Evolutionary conservation across 2,888 invertebrate species (phyloP).

Genomic region (Eupithecia inturbata): DNA sequence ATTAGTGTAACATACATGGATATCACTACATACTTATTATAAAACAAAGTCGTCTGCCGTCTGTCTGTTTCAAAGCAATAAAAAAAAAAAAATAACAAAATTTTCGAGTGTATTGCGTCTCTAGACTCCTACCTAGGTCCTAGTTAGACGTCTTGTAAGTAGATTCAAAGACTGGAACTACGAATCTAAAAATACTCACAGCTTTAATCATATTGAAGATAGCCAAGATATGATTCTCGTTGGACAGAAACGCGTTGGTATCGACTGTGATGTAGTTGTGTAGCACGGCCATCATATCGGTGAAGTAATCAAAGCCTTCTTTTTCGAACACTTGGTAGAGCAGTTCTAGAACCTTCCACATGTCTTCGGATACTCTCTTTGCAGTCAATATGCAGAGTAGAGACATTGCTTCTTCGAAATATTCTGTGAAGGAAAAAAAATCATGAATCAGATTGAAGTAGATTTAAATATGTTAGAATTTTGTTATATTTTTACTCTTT

Average conservation of each 20-base stretch:
- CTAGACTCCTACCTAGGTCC: too few species aligned
- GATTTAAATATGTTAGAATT: not conserved
- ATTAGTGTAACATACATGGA: not conserved
- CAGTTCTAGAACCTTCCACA: slow-evolving; percentile 97
- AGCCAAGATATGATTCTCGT: slow-evolving; percentile 94
- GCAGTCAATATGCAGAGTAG: slow-evolving; percentile 96
- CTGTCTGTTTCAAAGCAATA: not conserved
- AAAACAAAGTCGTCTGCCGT: not conserved
- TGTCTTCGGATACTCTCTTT: slow-evolving; percentile 93
- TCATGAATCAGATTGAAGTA: not conserved
- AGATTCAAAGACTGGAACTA: not conserved
- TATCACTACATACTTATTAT: not conserved
- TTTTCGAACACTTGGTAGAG: slow-evolving; percentile 96
- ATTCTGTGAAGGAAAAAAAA: slow-evolving; percentile 85
- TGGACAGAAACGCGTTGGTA: slow-evolving; percentile 95
- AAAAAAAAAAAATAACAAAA: too few species aligned
- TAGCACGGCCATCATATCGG: slow-evolving; percentile 99
- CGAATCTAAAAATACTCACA: slow-evolving; percentile 75
- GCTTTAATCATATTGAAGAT: slow-evolving; percentile 98
- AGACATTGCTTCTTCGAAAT: slow-evolving; percentile 98
- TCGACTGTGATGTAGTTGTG: slow-evolving; percentile 99
- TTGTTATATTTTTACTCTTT: not conserved
- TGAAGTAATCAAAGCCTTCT: slow-evolving; percentile 97
- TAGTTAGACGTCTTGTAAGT: not conserved
- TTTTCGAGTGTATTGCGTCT: too few species aligned